Base-by-base conservation (phyloP, 2,113 vertebrate genomes). In the Petromus typicus region DNA sequence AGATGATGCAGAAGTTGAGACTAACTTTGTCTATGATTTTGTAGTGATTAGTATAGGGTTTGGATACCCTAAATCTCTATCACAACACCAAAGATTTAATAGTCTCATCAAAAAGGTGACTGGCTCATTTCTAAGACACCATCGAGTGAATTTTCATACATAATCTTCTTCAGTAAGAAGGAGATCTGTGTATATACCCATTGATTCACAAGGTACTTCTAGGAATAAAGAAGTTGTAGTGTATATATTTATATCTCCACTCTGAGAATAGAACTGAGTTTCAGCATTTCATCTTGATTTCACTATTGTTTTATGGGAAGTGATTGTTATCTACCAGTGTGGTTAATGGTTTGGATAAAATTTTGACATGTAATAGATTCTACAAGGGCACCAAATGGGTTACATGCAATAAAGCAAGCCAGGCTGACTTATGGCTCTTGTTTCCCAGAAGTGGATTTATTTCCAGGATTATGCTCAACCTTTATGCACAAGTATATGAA, bases 301-400 rank as follows among this genome's bases (percentile, higher is more conserved):
- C 51, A 94, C 63, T 63, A 93, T 56, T 93, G 9, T 90, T 98
- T 98, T 95, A 95, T 48, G 61, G 56, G 86, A 86, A 96, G 75
- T 73, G n/a, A 81, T 98, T 97, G 93, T 91, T 93, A 97, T 94
- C 76, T 94, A 86, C 43, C 93, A 54, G 34, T 93, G 73, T 63
- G 87, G 84, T 91, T 96, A 96, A 89, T 93, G 64, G 27, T 96
- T 98, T 98, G 91, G 97, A 96, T 94, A 59, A 98, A 98, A 96
- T 81, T 86, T 94, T 91, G 85, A 95, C 86, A 95, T 87, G 91
- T 83, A 48, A 89, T 78, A 94, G 51, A 92, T 96, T 97, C 79
- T 80, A 93, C 78, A 96, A 96, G 95, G 61, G 17, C 54, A 96
- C 57, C 22, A 40, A 92, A 89, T 1, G 76, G 54, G 48, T 91